Conservation (phyloP, 1,140 invertebrate species). For the Drosophila truncata region DNA sequence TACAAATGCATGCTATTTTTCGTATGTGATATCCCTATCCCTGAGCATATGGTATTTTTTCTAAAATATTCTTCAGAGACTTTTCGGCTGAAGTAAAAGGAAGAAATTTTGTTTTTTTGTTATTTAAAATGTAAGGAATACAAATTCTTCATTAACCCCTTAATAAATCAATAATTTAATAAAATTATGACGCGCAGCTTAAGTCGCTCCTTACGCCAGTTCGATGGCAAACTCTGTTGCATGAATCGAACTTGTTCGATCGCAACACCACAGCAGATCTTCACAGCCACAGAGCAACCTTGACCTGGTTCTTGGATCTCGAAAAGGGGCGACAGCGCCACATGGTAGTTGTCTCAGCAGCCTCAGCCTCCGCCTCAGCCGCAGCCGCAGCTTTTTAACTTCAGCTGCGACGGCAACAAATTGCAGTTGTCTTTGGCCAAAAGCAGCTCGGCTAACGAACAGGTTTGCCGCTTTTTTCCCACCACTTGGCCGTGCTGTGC, state of each 20-base stretch:
- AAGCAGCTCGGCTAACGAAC: conserved; percentile 18
- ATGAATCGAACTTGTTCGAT: conserved; percentile 43
- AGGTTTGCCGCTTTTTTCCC: conserved; percentile 38
- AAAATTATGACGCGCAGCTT: neutral
- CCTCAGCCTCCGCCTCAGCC: neutral
- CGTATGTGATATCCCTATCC: too few relatives aligned
- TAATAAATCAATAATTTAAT: neutral
- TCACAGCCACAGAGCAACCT: conserved; percentile 50
- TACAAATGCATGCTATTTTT: too few relatives aligned
- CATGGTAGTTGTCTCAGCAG: conserved; percentile 32
- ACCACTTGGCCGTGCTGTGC: conserved; percentile 14
- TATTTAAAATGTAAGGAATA: neutral
- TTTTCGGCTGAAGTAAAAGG: neutral
- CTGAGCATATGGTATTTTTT: neutral
- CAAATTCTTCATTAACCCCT: neutral
- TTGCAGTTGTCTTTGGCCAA: conserved; percentile 53
- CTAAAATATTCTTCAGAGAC: neutral
- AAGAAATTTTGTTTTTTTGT: neutral
- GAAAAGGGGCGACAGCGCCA: conserved; percentile 41
- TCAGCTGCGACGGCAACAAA: conserved; percentile 30
- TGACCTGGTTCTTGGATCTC: conserved; percentile 75
- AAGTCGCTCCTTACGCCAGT: neutral
- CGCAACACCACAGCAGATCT: conserved; percentile 58
- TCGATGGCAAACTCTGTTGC: neutral
- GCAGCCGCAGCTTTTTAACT: conserved; percentile 7